Evolutionary conservation across 1,140 invertebrate species (phyloP).

Genomic region (Cyclina sinensis): DNA sequence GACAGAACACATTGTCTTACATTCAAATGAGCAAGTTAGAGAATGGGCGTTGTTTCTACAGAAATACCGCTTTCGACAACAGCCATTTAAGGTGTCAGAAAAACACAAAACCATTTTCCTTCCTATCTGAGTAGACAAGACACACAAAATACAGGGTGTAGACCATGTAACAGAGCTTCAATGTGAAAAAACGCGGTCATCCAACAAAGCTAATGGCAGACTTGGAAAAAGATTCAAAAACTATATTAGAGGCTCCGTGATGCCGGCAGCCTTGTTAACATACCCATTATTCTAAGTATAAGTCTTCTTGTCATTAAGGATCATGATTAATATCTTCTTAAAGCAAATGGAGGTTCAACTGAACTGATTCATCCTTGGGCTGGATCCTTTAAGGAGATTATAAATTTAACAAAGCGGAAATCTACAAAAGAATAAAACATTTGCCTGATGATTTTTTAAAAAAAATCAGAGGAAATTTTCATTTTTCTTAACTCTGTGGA

Average conservation of each 20-base stretch:
- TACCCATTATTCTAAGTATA: not conserved
- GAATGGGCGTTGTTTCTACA: no score
- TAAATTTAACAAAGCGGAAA: not conserved
- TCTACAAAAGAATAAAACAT: not conserved
- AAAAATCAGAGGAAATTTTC: not conserved
- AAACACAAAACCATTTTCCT: no score
- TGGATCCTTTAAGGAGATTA: not conserved
- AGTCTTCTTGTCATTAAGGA: not conserved
- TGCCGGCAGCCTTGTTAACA: not conserved
- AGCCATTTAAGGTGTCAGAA: no score
- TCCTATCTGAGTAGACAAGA: no score
- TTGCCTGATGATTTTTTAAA: conserved; percentile 4
- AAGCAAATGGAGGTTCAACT: not conserved
- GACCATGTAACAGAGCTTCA: no score
- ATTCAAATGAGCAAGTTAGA: no score
- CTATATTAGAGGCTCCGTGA: conserved; percentile 22
- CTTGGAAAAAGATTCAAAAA: conserved; percentile 16
- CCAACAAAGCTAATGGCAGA: no score
- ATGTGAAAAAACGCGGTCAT: no score
- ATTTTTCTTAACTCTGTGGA: not conserved
- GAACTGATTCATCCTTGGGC: not conserved
- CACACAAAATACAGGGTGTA: no score
- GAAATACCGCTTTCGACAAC: no score
- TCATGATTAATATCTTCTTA: not conserved
- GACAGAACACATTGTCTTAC: no score